Evolutionary conservation across 2,797 vertebrate species (phyloP), one percentile per base, ranked within the genome.

Genomic region (Sebastes goodei): DNA sequence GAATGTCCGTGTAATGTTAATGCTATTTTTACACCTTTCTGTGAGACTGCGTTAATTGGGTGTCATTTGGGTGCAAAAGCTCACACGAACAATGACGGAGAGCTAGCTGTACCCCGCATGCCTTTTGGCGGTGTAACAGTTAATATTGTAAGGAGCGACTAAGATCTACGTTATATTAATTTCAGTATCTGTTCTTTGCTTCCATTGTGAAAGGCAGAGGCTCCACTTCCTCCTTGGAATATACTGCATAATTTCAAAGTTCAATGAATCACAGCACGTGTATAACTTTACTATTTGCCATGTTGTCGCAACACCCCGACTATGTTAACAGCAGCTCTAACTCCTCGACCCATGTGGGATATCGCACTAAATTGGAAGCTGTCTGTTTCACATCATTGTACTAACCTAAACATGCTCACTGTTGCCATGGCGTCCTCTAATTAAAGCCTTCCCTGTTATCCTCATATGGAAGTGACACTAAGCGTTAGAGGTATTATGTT

Each of bases 401-500:
- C 66, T 11, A 79, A 80, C 49, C 75, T 70, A 81, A 87, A 79
- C 80, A 74, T 68, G 76, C 61, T 86, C 83, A 70, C 71, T 66
- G 91, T 93, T 89, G 81, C 87, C 71, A 85, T 88, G 81, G 86
- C 56, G 52, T 88, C 85, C 55, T 79, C 83, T 93, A 93, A 94
- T 94, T 93, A 92, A 84, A 84, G 84, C 78, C 17, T 68, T 78
- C 61, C 69, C 69, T 82, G 60, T 86, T 91, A 83, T 89, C 85
- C 82, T 88, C 79, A 82, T 88, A 77, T 87, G 88, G 80, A 87
- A 89, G 84, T 91, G 93, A 91, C 93, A 92, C 83, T 81, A 67
- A 78, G 82, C 81, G 80, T 81, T 83, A 84, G 57, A 38, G 74
- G 74, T 68, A 86, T 86, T 88, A 71, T 84, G 81, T 83, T 81